These are phyloP conservation scores for Dendroctonus valens DNA, from an alignment of 1,140 invertebrate genomes.

Conservation along the genomic window DNA sequence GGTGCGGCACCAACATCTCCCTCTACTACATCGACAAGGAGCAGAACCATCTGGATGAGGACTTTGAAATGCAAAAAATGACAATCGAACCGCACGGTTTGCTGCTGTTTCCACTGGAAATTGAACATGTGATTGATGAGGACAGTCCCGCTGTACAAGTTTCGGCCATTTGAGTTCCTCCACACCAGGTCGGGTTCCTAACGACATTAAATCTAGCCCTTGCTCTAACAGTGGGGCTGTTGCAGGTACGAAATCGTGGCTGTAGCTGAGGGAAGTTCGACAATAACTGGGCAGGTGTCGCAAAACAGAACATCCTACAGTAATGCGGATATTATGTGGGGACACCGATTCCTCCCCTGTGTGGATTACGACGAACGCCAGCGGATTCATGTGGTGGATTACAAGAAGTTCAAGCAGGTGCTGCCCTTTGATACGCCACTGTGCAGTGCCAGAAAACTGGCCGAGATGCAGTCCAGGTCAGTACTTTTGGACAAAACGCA, in stretches of 20 bases:
- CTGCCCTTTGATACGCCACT: constrained; percentile 88
- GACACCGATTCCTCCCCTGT: constrained; percentile 67
- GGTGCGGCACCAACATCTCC: constrained; percentile 40
- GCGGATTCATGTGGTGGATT: constrained; percentile 38
- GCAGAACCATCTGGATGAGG: constrained; percentile 20
- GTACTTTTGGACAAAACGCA: too few species aligned
- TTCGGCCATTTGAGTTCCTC: constrained; percentile 53
- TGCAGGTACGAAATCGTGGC: constrained; percentile 84
- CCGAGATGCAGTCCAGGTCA: constrained; percentile 27
- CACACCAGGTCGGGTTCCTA: constrained; percentile 28
- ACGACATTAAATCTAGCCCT: background rate
- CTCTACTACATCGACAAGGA: constrained; percentile 42
- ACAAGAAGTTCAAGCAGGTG: constrained; percentile 87
- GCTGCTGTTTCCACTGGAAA: constrained; percentile 63
- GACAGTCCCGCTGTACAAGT: constrained; percentile 57
- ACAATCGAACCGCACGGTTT: constrained; percentile 48
- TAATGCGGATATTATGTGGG: constrained; percentile 82
- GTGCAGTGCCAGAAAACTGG: constrained; percentile 67
- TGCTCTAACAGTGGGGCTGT: constrained; percentile 26
- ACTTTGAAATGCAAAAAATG: constrained; percentile 40
- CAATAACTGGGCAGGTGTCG: constrained; percentile 73
- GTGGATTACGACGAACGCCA: constrained; percentile 37
- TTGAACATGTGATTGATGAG: constrained; percentile 61
- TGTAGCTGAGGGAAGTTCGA: constrained; percentile 78
- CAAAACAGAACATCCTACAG: constrained; percentile 78